Percentiles rank a stretch among this genome's conserved stretches.
phyloP scores from a whole-genome alignment of 2,888 invertebrate genomes.

The Pardosa pseudoannulata region DNA sequence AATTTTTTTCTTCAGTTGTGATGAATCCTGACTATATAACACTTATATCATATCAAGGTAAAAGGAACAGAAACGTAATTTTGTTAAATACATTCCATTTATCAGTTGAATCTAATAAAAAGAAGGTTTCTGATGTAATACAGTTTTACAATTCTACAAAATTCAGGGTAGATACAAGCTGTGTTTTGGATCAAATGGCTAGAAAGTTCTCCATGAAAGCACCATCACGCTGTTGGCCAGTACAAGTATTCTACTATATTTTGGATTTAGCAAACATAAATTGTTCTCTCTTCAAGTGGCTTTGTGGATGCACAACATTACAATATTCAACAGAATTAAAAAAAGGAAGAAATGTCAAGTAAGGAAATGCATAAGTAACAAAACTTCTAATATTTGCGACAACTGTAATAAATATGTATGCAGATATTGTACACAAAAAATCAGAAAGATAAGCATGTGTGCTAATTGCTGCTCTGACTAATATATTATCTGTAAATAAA shows the following conservation, averaged over 20 bases:
- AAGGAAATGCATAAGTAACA: too few relatives aligned
- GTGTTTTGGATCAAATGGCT: slow-evolving; percentile 33
- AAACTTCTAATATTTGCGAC: too few relatives aligned
- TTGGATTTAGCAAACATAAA: slow-evolving; percentile 27
- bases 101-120: neutral
- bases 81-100: neutral
- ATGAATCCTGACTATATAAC: neutral
- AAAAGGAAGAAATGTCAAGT: neutral
- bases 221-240: neutral
- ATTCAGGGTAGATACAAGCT: slow-evolving; percentile 14
- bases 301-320: too few relatives aligned
- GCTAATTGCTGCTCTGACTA: too few relatives aligned
- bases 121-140: too few relatives aligned
- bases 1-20: slow-evolving; percentile 3
- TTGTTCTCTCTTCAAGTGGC: too few relatives aligned
- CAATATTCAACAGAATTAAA: neutral
- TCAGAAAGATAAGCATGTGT: too few relatives aligned
- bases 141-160: slow-evolving; percentile 23
- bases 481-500: too few relatives aligned
- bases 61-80: too few relatives aligned
- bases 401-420: too few relatives aligned
- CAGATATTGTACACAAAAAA: too few relatives aligned
- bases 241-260: slow-evolving; percentile 30
- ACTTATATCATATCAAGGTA: too few relatives aligned
- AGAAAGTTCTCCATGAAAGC: slow-evolving; percentile 19